Percentiles rank a stretch among this genome's conserved stretches.
These are phyloP conservation scores for Timema podura DNA, from an alignment of 2,888 invertebrate species.

Conservation along the genomic window DNA sequence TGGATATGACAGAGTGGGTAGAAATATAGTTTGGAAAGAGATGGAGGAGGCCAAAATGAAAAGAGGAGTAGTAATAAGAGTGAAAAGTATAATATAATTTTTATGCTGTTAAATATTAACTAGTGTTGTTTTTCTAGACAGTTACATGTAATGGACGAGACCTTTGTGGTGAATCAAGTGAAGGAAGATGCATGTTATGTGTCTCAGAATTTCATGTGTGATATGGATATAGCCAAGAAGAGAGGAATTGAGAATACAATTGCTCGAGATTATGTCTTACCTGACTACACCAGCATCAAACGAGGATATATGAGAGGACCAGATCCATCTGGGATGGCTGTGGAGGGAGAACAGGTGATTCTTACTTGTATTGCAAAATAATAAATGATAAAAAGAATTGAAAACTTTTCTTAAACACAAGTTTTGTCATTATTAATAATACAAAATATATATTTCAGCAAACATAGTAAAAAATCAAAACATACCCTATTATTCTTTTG, in stretches of 20 bases:
- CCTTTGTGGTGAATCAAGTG: conserved; percentile 95
- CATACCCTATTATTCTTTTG: no score
- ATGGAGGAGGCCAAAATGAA: no score
- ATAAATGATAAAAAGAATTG: not conserved
- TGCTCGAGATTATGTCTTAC: conserved; percentile 86
- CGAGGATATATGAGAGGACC: conserved; percentile 64
- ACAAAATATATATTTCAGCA: no score
- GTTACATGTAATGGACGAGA: conserved; percentile 97
- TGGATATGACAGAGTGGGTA: no score
- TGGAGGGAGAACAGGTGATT: conserved; percentile 21
- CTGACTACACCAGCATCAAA: conserved; percentile 88
- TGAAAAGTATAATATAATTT: no score
- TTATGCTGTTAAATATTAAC: not conserved
- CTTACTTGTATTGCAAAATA: not conserved
- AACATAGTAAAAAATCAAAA: no score
- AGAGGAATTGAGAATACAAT: conserved; percentile 64
- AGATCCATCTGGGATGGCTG: not conserved
- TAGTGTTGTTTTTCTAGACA: conserved; percentile 53
- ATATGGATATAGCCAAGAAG: conserved; percentile 65
- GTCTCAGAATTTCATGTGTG: conserved; percentile 73
- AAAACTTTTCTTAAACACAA: not conserved
- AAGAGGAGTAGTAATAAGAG: no score
- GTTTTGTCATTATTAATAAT: no score
- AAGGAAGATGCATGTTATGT: conserved; percentile 98
- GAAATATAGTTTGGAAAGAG: no score